Base-by-base conservation (phyloP, 2,888 invertebrate species). In the Poecilus cupreus region DNA sequence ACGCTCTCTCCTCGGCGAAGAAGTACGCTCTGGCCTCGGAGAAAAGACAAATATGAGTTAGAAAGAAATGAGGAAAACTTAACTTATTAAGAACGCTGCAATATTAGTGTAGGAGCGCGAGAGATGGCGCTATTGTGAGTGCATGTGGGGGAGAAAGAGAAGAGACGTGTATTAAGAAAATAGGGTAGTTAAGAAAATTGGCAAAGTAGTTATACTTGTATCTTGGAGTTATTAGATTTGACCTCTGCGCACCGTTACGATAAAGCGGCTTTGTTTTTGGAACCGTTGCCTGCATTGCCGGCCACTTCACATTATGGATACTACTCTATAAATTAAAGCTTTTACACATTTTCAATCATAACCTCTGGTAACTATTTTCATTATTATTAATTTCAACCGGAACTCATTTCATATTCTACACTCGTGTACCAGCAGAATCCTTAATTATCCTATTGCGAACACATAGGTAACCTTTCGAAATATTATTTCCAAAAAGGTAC, bases 111-210 rank as follows among this genome's bases (percentile, higher is more conserved):
- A 83, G 85, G 83, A 82, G 83, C 81, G 84, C 85, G 39, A 82
- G 83, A 83, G 86, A 85, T 20, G n/a, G 18, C 72, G 81, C 82
- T 78, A 83, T 84, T 84, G 20, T 57, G 64, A 2, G 39, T 49
- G 8, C 16, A 54, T 46, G 37, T 76, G 82, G 26, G 82, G 39
- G 64, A 76, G 83, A 85, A 70, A 81, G 84, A 82, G 85, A 86
- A 75, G 83, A 81, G 83, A 86, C 85, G 84, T 86, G 86, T 88
- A 88, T 88, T 87, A 87, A 87, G 87, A 87, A 87, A 88, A 87
- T 87, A 85, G 87, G 87, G 87, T 87, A 87, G 87, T 87, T 88
- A 87, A 86, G 87, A 86, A 87, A 88, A 88, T 87, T 87, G 88
- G 87, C 85, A 86, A 87, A 88, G 87, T 87, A 87, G 87, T 86